Conservation (phyloP, 2,888 invertebrate genomes). For the Epistrophella euchroma region DNA sequence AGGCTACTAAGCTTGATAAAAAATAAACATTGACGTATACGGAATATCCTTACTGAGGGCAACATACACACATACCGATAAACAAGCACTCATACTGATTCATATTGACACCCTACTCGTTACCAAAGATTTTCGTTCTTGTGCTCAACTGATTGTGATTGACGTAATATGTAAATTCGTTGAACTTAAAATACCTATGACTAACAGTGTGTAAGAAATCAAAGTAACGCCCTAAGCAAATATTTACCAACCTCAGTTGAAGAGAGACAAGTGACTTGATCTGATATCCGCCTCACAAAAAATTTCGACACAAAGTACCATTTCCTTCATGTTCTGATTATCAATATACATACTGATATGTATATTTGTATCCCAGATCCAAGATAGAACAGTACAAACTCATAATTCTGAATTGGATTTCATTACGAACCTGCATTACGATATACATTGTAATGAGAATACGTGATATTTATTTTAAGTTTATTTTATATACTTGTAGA, state of each 20-base stretch:
- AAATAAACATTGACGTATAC: conserved; percentile 39
- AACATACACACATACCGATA: background rate
- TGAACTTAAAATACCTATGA: conserved; percentile 50
- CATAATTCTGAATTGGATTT: conserved; percentile 71
- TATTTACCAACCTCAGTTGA: conserved; percentile 59
- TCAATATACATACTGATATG: conserved; percentile 21
- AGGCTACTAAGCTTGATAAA: conserved; percentile 26
- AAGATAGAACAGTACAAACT: conserved; percentile 69
- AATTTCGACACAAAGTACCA: conserved; percentile 38
- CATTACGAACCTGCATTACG: conserved; percentile 54
- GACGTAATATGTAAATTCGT: conserved; percentile 58
- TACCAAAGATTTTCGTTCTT: background rate
- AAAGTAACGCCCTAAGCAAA: conserved; percentile 68
- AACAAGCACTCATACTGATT: background rate
- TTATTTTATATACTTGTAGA: conserved; percentile 1
- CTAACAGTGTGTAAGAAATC: conserved; percentile 49
- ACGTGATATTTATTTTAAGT: conserved; percentile 64
- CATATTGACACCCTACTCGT: conserved; percentile 18
- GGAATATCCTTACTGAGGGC: conserved; percentile 8
- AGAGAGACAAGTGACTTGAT: conserved; percentile 65
- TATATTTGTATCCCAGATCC: conserved; percentile 58
- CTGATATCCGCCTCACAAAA: conserved; percentile 49
- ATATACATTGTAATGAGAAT: conserved; percentile 53
- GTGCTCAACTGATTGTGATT: conserved; percentile 53
- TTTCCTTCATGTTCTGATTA: conserved; percentile 46